Percentiles rank a stretch among this genome's conserved stretches.
Evolutionary conservation across 2,797 vertebrate species (phyloP).

Genomic region (Cyclopterus lumpus): DNA sequence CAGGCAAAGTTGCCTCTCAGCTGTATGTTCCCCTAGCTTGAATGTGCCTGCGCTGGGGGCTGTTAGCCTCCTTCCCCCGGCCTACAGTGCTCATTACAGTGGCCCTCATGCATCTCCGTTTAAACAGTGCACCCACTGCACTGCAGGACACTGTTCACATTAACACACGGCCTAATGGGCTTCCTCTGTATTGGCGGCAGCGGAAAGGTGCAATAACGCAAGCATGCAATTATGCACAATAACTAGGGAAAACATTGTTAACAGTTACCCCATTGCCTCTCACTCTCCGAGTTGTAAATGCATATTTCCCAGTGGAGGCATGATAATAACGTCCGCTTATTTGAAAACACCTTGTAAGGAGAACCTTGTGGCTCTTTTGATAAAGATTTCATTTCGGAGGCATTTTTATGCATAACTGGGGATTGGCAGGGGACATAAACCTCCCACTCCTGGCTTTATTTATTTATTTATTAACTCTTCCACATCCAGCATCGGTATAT

Average conservation of each 20-base stretch:
- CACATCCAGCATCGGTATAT: constrained; percentile 30
- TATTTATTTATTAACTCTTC: constrained; percentile 60
- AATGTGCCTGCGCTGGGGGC: constrained; percentile 39
- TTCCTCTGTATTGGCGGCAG: constrained; percentile 80
- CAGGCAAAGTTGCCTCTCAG: constrained; percentile 36
- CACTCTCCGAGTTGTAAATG: constrained; percentile 81
- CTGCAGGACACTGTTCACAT: constrained; percentile 78
- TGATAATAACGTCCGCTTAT: constrained; percentile 85
- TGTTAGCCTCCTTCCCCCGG: constrained; percentile 38
- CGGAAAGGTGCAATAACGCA: constrained; percentile 83
- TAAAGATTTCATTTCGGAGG: constrained; percentile 83
- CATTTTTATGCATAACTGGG: constrained; percentile 83
- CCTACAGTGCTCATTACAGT: constrained; percentile 71
- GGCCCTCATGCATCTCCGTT: constrained; percentile 75
- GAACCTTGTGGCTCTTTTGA: constrained; percentile 84
- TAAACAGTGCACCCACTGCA: constrained; percentile 76
- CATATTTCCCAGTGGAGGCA: constrained; percentile 83
- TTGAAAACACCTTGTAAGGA: constrained; percentile 86
- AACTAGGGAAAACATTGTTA: constrained; percentile 85
- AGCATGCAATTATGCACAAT: constrained; percentile 83
- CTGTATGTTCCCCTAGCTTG: constrained; percentile 36
- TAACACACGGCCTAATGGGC: constrained; percentile 75
- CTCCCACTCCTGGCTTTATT: constrained; percentile 54
- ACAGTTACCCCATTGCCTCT: constrained; percentile 81
- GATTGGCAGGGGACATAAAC: constrained; percentile 74